Evolutionary conservation across 2,888 invertebrate genomes (phyloP), one percentile per base, ranked within the genome.

Genomic region (Rotaria magnacalcarata): DNA sequence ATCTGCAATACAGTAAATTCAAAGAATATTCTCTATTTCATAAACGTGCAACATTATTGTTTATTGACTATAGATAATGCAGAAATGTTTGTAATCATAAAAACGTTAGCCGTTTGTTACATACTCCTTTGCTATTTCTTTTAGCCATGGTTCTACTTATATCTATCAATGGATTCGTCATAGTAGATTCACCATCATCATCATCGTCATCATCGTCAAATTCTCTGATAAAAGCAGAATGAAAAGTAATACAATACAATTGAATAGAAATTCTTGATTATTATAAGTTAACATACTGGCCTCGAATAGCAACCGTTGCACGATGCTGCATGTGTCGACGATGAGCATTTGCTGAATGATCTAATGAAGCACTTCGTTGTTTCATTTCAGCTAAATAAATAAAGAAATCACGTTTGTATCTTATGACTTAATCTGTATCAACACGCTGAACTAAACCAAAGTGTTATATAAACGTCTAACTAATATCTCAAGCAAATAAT

Each of bases 351-450:
- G 80, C 43, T 47, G 47, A 21, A 80, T 80, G 80, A 80, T 80
- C 80, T 80, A 80, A 80, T 47, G 80, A 80, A n/a, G 80, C 80
- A n/a, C 47, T 47, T 47, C 80, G 80, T 47, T 43, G 43, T 47
- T 80, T 80, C 80, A 80, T 80, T 80, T 80, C 80, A 24, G 80
- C 80, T 80, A 80, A 80, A 80, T 43, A 8, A 34, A 34, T 34
- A 34, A 34, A 34, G 34, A 34, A 34, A 34, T 34, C 34, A 34
- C 34, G 34, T 34, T 34, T 34, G 34, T 34, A 34, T 34, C 2
- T 34, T 34, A 34, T 34, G 34, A 34, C 34, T 34, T 34, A 34
- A 34, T 34, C 34, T 34, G 34, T 34, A 34, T 34, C 34, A 34
- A 34, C 34, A 34, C 34, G 34, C 2, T 34, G 34, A 34, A 34